phyloP scores from a whole-genome alignment of 2,797 vertebrate species.

The Xerus rutilus region DNA sequence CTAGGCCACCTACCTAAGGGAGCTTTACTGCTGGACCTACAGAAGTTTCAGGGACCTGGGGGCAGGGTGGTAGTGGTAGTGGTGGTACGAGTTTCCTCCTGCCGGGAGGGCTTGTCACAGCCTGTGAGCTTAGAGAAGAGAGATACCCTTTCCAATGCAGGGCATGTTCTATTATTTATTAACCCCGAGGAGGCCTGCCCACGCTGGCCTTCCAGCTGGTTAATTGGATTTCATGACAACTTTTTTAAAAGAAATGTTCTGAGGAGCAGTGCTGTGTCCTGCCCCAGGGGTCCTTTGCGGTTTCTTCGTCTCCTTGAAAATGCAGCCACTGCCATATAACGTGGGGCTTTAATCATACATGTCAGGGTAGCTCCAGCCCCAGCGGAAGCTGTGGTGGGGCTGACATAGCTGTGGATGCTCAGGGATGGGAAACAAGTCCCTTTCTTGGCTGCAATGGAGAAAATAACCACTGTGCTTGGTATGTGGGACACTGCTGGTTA shows the following conservation, averaged over 20 bases:
- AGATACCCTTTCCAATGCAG: conserved; percentile 44
- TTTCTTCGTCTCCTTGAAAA: conserved; percentile 74
- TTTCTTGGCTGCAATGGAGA: conserved; percentile 45
- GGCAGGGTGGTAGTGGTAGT: too few relatives aligned
- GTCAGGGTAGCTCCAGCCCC: conserved; percentile 41
- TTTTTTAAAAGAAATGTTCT: conserved; percentile 76
- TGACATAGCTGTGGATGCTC: background rate
- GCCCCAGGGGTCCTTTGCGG: conserved; percentile 77
- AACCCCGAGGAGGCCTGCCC: conserved; percentile 70
- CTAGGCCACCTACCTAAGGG: background rate
- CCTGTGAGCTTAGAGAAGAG: background rate
- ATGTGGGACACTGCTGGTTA: background rate
- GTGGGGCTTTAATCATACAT: conserved; percentile 71
- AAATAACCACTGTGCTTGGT: background rate
- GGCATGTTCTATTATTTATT: conserved; percentile 80
- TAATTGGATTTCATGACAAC: conserved; percentile 82
- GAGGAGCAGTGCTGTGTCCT: conserved; percentile 70
- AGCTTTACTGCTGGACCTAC: background rate
- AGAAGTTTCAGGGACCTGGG: background rate
- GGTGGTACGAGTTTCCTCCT: background rate
- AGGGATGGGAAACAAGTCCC: background rate
- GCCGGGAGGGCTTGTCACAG: conserved; percentile 45
- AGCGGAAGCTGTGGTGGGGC: background rate
- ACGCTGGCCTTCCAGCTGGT: conserved; percentile 73
- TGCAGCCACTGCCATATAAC: background rate